Base-by-base conservation (phyloP, 2,113 vertebrate genomes). In the Mixornis gularis region DNA sequence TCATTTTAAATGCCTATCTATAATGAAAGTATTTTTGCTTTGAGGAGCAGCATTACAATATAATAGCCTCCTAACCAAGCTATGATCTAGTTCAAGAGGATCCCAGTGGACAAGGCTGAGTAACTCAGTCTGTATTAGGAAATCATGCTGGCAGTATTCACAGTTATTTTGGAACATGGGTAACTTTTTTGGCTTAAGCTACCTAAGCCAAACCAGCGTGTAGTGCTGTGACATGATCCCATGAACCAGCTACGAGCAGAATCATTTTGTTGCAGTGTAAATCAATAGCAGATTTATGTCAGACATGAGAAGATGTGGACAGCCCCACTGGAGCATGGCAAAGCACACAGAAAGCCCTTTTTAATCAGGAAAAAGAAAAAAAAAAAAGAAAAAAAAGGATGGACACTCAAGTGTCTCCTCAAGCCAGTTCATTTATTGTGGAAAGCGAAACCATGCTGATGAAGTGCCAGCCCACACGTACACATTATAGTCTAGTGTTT, bases 401-500 rank as follows among this genome's bases (percentile, higher is more conserved):
- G 38, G 60, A 65, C 46, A 46, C 29, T 59, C 41, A 70, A 26
- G 43, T 43, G 4, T 60, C 79, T 74, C 78, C 77, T 63, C 59
- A 77, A 83, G 30, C 30, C 82, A 56, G 43, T 18, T 29, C 48
- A 56, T 56, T 62, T 70, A 41, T 11, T 49, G 56, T 26, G 56
- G 48, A 84, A 90, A 85, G 60, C 2, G 25, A 93, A 88, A 93
- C 72, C 2, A 1, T 1, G 6, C 46, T 92, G 81, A 72, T 81
- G 55, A 89, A 95, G 64, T 55, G 68, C 21, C 49, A 89, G 89
- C 65, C 78, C 58, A 76, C 81, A 90, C 40, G 73, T 17, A 10
- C 41, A 69, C 51, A n/a, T 52, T 59, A 90, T 60, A 0, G 0
- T 27, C 71, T 26, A 60, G 71, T 36, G 32, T 85, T 93, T 78